Base-by-base conservation (phyloP, 53 echinoderm and acorn worm genomes). In the Echinarachnius parma region DNA sequence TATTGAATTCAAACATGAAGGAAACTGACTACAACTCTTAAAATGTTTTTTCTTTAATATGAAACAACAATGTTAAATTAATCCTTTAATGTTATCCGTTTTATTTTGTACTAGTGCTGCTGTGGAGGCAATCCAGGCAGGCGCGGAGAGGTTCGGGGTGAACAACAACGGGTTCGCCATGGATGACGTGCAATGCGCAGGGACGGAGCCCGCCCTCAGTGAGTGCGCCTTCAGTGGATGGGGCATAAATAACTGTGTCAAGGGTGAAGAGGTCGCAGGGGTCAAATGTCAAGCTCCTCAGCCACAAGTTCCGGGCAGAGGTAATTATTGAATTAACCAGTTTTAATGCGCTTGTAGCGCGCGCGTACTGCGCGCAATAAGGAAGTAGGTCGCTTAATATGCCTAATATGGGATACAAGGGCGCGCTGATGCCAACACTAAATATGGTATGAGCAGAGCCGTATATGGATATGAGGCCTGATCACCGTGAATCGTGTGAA, bases 141-240 rank as follows among this genome's bases (percentile, higher is more conserved):
- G 53, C 20, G 78, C 85, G 22, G 75, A 37, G 0, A 72, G 71
- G 28, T 93, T 81, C 48, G 93, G 93, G 20, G 80, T 64, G 19
- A 76, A 80, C 13, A 55, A 66, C 3, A 75, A 80, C 4, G 71
- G 64, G 19, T 75, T 89, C 48, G 83, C 83, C 64, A 77, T 93
- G 86, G 93, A 93, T 21, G 86, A 93, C 24, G 83, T 89, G 0
- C 58, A 32, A 4, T 93, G 93, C 56, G 39, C 31, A 0, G 93
- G 92, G 15, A 82, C 64, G 9, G 93, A 93, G 48, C 14, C 46
- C 0, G 80, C 69, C 20, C 77, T 93, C 2, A 68, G 58, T 3
- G 46, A 71, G 5, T 93, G 93, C 45, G 11, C 42, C 4, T 80
- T 77, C 31, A 24, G 20, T 9, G 93, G 83, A 14, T 89, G 86